Percentiles rank a stretch among this genome's conserved stretches.
These are phyloP conservation scores for Pissodes strobi DNA, from an alignment of 1,140 invertebrate genomes.

Conservation along the genomic window DNA sequence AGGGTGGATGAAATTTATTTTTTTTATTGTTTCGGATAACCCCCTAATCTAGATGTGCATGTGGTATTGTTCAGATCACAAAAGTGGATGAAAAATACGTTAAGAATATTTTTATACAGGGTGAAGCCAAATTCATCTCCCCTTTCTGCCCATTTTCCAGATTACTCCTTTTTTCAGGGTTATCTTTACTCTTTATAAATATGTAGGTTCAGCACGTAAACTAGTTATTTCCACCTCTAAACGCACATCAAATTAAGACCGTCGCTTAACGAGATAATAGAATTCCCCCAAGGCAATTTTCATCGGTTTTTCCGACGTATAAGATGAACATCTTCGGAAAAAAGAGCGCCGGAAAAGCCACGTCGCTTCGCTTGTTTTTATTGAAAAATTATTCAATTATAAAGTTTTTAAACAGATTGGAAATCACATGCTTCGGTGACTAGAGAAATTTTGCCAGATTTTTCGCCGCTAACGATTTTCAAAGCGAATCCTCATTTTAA, in stretches of 20 bases:
- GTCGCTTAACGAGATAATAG: conserved; percentile 25
- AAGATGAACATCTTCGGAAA: conserved; percentile 25
- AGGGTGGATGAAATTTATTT: not conserved
- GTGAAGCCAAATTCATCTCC: too few relatives aligned
- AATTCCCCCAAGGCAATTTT: conserved; percentile 30
- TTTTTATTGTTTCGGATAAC: too few relatives aligned
- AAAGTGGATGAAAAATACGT: too few relatives aligned
- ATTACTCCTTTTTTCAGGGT: conserved; percentile 3
- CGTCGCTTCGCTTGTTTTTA: conserved; percentile 54
- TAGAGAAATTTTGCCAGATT: conserved; percentile 15
- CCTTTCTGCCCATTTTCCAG: too few relatives aligned
- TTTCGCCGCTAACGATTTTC: conserved; percentile 13
- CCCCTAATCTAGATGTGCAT: too few relatives aligned
- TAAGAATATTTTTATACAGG: too few relatives aligned
- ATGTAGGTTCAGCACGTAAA: too few relatives aligned
- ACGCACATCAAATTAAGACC: conserved; percentile 32
- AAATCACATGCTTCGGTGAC: conserved; percentile 46
- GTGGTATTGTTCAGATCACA: too few relatives aligned
- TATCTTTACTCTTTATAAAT: too few relatives aligned
- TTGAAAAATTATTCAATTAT: conserved; percentile 56
- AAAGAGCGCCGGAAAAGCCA: conserved; percentile 29
- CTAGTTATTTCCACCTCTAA: not conserved
- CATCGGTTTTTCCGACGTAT: conserved; percentile 22
- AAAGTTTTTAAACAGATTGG: conserved; percentile 55
- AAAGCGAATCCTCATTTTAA: too few relatives aligned